These are phyloP conservation scores for Drosophila bifasciata DNA, from an alignment of 1,140 invertebrate species.

Conservation along the genomic window DNA sequence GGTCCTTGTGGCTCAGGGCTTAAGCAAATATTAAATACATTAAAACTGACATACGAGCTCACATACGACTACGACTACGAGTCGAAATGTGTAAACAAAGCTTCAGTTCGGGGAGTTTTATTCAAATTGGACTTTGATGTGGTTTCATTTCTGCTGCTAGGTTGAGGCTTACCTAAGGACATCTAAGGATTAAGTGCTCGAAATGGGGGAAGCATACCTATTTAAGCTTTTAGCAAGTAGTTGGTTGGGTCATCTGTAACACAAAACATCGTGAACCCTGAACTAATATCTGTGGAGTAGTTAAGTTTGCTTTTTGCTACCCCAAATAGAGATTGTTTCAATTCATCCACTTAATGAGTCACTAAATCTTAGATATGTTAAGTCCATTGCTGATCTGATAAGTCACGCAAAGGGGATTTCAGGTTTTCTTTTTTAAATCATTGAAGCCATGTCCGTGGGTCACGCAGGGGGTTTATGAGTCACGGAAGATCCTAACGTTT, in stretches of 20 bases:
- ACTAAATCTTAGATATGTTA: conserved; percentile 21
- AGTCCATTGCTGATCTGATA: conserved; percentile 27
- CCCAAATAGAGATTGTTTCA: not conserved
- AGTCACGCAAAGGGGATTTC: conserved; percentile 15
- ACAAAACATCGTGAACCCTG: not conserved
- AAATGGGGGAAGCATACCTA: not conserved
- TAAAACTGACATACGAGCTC: conserved; percentile 67
- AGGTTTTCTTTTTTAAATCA: not conserved
- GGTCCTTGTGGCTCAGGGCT: conserved; percentile 36
- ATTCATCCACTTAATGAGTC: conserved; percentile 19
- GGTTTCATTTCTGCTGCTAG: conserved; percentile 19
- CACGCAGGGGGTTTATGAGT: not conserved
- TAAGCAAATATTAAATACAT: conserved; percentile 81
- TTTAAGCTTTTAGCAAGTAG: conserved; percentile 6
- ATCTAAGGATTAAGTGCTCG: conserved; percentile 26
- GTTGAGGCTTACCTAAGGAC: conserved; percentile 38
- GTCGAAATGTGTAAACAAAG: conserved; percentile 60
- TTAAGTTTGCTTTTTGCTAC: not conserved
- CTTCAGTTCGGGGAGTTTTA: conserved; percentile 25
- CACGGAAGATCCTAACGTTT: conserved; percentile 10
- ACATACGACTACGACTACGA: conserved; percentile 6
- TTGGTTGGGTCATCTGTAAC: not conserved
- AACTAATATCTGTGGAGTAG: not conserved
- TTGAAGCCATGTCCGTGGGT: not conserved
- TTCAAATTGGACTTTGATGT: conserved; percentile 78